These are phyloP conservation scores for Drosophila saltans DNA, from an alignment of 1,140 invertebrate genomes.

Conservation along the genomic window DNA sequence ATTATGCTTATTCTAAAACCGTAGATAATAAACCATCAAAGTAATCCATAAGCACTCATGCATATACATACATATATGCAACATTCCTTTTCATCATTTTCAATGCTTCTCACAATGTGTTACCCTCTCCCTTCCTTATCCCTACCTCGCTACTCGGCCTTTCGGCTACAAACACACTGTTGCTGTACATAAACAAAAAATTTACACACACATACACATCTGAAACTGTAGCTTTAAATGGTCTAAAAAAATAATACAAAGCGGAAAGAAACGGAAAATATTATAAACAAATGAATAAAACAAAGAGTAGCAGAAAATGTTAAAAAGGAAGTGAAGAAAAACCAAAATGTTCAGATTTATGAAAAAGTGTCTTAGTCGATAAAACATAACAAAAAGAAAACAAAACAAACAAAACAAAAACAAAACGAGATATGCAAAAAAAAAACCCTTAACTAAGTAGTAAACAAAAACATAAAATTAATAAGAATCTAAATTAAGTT, in stretches of 20 bases:
- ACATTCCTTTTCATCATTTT: slow-evolving; percentile 54
- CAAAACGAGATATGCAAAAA: slow-evolving; percentile 46
- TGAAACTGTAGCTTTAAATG: slow-evolving; percentile 75
- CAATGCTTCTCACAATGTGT: too few relatives aligned
- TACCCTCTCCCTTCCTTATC: background rate
- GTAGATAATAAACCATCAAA: slow-evolving; percentile 49
- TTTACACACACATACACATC: slow-evolving; percentile 47
- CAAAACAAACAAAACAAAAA: slow-evolving; percentile 20
- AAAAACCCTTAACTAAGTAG: slow-evolving; percentile 60
- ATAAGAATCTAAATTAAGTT: slow-evolving; percentile 59
- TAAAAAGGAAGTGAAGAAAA: slow-evolving; percentile 33
- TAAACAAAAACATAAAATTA: slow-evolving; percentile 37
- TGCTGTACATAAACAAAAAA: slow-evolving; percentile 59
- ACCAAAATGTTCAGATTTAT: slow-evolving; percentile 62
- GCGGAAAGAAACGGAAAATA: background rate
- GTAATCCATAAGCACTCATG: slow-evolving; percentile 33
- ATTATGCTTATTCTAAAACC: slow-evolving; percentile 61
- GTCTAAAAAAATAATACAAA: slow-evolving; percentile 48
- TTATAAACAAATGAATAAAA: background rate
- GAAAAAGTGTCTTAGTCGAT: slow-evolving; percentile 78
- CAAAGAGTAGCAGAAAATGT: background rate
- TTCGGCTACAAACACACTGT: background rate
- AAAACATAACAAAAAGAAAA: slow-evolving; percentile 41
- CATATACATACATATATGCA: slow-evolving; percentile 55
- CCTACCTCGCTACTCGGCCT: slow-evolving; percentile 22